A percentile compares a stretch with the other conserved stretches of the same genome.
Evolutionary conservation across 2,888 invertebrate species (phyloP).

Genomic region (Nomada goodeniana): DNA sequence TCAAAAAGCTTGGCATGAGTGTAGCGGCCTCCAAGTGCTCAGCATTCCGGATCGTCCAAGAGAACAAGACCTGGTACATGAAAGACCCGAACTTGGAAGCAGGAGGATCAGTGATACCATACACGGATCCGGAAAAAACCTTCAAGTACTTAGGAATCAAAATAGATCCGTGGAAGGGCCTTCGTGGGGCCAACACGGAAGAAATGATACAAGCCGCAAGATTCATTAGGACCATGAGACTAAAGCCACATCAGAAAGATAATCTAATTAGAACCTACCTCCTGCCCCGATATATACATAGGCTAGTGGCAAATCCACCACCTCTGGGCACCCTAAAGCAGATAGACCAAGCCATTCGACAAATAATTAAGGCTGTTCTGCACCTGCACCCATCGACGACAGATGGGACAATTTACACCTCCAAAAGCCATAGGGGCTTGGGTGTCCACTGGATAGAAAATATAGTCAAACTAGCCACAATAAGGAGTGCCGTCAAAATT

Average conservation of each 20-base stretch:
- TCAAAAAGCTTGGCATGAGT: neutral
- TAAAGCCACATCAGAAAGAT: neutral
- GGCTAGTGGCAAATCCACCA: neutral
- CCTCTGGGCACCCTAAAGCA: neutral
- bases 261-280: neutral
- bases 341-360: neutral
- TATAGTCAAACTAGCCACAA: too few species aligned
- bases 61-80: neutral
- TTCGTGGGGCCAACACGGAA: rapidly evolving
- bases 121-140: neutral
- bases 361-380: neutral
- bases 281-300: neutral
- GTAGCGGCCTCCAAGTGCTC: neutral
- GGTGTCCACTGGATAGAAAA: too few species aligned
- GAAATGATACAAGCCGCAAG: neutral
- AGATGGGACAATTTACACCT: too few species aligned
- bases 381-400: too few species aligned
- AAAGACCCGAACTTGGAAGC: neutral
- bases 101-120: rapidly evolving
- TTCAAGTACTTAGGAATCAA: too few species aligned
- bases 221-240: rapidly evolving
- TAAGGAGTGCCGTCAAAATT: too few species aligned
- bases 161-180: neutral
- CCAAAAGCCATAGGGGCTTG: too few species aligned
- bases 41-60: neutral